Base-by-base conservation (phyloP, 2,113 vertebrate species). In the Toxotes chatareus region DNA sequence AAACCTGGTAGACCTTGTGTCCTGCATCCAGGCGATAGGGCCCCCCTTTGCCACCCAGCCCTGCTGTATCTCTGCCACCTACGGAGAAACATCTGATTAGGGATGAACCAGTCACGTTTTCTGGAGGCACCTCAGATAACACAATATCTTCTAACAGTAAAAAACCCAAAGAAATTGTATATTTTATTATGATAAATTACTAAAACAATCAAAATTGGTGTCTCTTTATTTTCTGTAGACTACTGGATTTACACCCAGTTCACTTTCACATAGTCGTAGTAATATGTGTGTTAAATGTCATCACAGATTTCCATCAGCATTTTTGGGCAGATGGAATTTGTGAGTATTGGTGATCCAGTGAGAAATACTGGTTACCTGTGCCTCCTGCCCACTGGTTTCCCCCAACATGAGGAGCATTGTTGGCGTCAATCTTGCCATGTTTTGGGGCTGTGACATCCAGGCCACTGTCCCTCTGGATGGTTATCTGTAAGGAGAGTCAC, bases 381-480 rank as follows among this genome's bases (percentile, higher is more conserved):
- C 98, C 98, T 13, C 98, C 98, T 16, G 98, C 98, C 98, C 98
- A 99, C 8, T 94, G 97, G 86, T 98, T 99, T 49, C 98, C 98
- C 4, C 98, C 98, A 14, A 99, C 94, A 0, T 99, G 98, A 0
- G 98, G 98, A 69, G 73, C 89, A 38, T 99, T 99, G 66, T 87
- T 84, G 32, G 93, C 86, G 88, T 99, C 98, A 2, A 96, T 89
- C 94, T 98, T 97, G 83, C 98, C 98, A 0, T 98, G 97, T 91
- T 99, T 99, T 1, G 98, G 98, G 64, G 95, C 94, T 5, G 91
- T 96, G 83, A 98, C 97, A n/a, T 99, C 97, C 92, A 97, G 88
- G 56, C 94, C 96, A 46, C 97, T 99, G n/a, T 98, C 97, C 86
- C 93, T 97, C 92, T 98, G 83, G 78, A 99, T 82, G 19, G 97